phyloP scores from a whole-genome alignment of 92 coral and sea anemone genomes.

The Palythoa grandis region DNA sequence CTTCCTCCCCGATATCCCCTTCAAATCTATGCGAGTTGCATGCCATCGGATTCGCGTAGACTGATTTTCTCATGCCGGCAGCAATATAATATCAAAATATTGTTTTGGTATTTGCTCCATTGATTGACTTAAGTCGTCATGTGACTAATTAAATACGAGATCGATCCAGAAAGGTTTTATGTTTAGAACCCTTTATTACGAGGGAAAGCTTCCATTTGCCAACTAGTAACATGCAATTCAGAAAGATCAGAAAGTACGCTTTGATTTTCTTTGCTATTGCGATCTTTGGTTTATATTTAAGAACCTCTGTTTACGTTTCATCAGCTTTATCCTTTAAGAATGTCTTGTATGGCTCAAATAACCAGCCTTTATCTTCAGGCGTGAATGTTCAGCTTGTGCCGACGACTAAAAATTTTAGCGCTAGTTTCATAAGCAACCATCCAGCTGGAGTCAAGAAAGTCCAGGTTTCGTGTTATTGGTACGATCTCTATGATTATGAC shows the following conservation, averaged over 20 bases:
- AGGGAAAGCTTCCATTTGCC: not conserved
- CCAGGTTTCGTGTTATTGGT: not conserved
- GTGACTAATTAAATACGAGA: too few relatives aligned
- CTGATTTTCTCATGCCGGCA: too few relatives aligned
- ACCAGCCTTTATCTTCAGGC: not conserved
- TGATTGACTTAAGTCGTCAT: too few relatives aligned
- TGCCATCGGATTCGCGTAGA: too few relatives aligned
- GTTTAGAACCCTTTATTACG: not conserved
- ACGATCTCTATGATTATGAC: not conserved
- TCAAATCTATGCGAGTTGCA: too few relatives aligned
- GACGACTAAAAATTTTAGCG: not conserved
- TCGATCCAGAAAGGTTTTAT: too few relatives aligned
- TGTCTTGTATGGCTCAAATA: too few relatives aligned
- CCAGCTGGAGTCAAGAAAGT: not conserved
- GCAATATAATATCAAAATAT: too few relatives aligned
- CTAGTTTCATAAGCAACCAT: not conserved
- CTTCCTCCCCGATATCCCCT: too few relatives aligned
- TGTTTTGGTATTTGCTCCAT: not conserved
- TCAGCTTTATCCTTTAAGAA: too few relatives aligned
- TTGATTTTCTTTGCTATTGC: not conserved
- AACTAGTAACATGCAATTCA: not conserved
- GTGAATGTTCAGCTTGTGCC: not conserved
- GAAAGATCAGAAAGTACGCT: not conserved
- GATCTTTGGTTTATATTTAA: not conserved
- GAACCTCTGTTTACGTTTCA: too few relatives aligned